A percentile compares a stretch with the other conserved stretches of the same genome.
These are phyloP conservation scores for Lonchura striata DNA, from an alignment of 2,113 vertebrate genomes.

Conservation along the genomic window DNA sequence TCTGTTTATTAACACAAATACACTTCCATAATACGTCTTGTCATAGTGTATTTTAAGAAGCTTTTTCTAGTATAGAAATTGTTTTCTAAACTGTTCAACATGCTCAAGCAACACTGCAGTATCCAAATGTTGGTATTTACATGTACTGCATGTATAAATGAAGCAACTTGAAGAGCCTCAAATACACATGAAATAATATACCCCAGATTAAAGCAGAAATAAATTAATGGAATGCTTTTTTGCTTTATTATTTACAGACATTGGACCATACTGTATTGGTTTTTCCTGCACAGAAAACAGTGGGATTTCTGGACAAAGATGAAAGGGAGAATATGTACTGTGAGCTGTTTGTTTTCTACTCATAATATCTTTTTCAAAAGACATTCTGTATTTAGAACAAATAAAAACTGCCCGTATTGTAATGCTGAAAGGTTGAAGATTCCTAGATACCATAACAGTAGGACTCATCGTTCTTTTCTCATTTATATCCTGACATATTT, in stretches of 20 bases:
- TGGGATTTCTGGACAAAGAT: conserved; percentile 55
- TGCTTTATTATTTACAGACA: conserved; percentile 45
- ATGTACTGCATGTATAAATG: background rate
- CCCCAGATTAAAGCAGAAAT: conserved; percentile 21
- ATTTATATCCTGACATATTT: background rate
- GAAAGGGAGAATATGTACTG: conserved; percentile 17
- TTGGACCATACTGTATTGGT: conserved; percentile 22
- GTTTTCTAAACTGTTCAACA: background rate
- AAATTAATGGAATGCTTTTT: conserved; percentile 34
- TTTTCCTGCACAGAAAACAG: conserved; percentile 11
- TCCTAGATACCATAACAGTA: background rate
- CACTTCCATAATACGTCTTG: background rate
- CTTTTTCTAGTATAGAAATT: background rate
- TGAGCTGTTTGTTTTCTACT: conserved; percentile 6
- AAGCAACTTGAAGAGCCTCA: background rate
- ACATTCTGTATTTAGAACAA: background rate
- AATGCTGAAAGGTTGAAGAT: background rate
- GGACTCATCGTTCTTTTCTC: background rate
- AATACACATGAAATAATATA: background rate
- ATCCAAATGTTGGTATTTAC: background rate
- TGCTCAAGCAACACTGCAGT: background rate
- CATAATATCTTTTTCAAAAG: background rate
- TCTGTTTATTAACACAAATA: background rate
- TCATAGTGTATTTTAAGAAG: background rate
- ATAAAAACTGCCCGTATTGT: background rate